Percentiles rank a stretch among this genome's conserved stretches.
These are phyloP conservation scores for Thalassaphorura encarpata DNA, from an alignment of 1,140 invertebrate genomes.

Conservation along the genomic window DNA sequence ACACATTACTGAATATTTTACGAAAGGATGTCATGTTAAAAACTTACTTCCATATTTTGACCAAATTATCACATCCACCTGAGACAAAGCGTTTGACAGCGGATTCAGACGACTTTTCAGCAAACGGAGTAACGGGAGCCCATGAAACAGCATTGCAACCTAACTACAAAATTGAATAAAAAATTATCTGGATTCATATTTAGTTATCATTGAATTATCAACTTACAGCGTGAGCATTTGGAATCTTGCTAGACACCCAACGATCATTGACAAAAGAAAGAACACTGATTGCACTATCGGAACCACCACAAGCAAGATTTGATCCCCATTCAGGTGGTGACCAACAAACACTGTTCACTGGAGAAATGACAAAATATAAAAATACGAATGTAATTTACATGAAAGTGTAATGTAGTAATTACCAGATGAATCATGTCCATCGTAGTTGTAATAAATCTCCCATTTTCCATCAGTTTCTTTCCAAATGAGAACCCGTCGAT, in stretches of 20 bases:
- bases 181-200: not conserved
- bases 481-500: constrained; percentile 92
- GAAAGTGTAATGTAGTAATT: too few relatives aligned
- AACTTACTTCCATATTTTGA: constrained; percentile 96
- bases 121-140: constrained; percentile 74
- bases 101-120: constrained; percentile 49
- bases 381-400: too few relatives aligned
- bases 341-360: constrained; percentile 93
- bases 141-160: constrained; percentile 97
- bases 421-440: constrained; percentile 84
- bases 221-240: constrained; percentile 52
- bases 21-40: not conserved
- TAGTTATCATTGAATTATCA: not conserved
- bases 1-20: not conserved
- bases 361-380: constrained; percentile 5
- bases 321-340: constrained; percentile 90
- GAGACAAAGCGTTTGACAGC: constrained; percentile 74
- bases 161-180: constrained; percentile 53
- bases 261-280: constrained; percentile 56
- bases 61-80: constrained; percentile 94
- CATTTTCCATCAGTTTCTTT: constrained; percentile 73
- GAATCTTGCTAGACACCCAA: constrained; percentile 84
- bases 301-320: constrained; percentile 89
- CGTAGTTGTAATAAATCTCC: constrained; percentile 87
- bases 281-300: constrained; percentile 91